These are phyloP conservation scores for Phrynocephalus guinanensis DNA, from an alignment of 2,797 vertebrate species.

Conservation along the genomic window DNA sequence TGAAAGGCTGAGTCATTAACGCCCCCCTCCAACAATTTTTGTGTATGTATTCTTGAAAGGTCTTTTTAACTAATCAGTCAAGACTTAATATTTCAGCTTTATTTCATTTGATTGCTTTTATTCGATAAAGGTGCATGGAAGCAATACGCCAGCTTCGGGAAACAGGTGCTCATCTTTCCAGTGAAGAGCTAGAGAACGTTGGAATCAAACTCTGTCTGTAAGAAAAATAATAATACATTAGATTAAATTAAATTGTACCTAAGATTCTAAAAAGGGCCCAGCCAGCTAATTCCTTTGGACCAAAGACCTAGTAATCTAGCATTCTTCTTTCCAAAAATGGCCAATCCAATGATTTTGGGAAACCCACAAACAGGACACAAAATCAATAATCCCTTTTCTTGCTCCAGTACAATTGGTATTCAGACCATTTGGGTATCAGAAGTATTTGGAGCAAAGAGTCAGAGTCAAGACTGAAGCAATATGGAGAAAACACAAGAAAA, in stretches of 20 bases:
- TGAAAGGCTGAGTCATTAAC: background rate
- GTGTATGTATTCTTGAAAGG: background rate
- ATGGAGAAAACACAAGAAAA: too few species aligned
- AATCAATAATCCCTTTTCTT: background rate
- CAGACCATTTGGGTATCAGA: background rate
- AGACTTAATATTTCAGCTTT: background rate
- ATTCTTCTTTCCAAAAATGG: background rate
- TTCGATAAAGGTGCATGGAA: constrained; percentile 78
- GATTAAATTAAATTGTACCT: background rate
- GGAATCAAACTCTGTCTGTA: constrained; percentile 92
- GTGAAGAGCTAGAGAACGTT: constrained; percentile 81
- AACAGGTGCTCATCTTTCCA: constrained; percentile 88
- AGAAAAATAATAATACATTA: constrained; percentile 35
- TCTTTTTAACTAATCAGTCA: too few species aligned
- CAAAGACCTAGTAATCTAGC: background rate
- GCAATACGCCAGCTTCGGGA: constrained; percentile 86
- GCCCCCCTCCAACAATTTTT: background rate
- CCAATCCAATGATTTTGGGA: background rate
- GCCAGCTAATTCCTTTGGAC: background rate
- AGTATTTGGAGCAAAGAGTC: too few species aligned
- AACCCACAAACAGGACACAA: too few species aligned
- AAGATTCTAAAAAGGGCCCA: background rate
- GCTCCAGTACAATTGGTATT: background rate
- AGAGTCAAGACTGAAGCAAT: too few species aligned
- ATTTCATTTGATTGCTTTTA: background rate